Evolutionary conservation across 2,888 invertebrate species (phyloP).

Genomic region (Apeira syringaria): DNA sequence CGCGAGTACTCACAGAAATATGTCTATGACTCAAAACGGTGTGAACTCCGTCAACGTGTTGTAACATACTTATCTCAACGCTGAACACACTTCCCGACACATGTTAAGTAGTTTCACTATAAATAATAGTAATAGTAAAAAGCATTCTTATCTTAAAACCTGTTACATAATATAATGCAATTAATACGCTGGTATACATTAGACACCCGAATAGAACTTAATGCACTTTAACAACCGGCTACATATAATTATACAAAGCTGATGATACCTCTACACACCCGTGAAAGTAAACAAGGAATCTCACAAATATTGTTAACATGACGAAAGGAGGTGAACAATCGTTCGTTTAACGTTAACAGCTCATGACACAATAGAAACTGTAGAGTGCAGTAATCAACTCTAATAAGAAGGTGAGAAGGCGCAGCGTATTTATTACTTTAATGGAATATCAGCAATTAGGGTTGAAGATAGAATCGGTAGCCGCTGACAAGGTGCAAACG

Average conservation of each 20-base stretch:
- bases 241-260: constrained; percentile 53
- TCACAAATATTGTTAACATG: constrained; percentile 58
- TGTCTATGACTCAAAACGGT: constrained; percentile 57
- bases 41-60: constrained; percentile 44
- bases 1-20: constrained; percentile 52
- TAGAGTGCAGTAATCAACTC: constrained; percentile 72
- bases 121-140: constrained; percentile 11
- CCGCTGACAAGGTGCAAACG: constrained; percentile 82
- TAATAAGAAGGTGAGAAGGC: constrained; percentile 77
- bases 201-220: constrained; percentile 37
- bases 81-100: constrained; percentile 20
- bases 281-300: constrained; percentile 61
- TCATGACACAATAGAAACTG: constrained; percentile 72
- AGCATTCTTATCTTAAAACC: constrained; percentile 21
- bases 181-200: constrained; percentile 38
- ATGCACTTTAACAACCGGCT: constrained; percentile 41
- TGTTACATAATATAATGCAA: constrained; percentile 34
- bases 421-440: constrained; percentile 77
- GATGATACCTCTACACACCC: constrained; percentile 49
- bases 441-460: constrained; percentile 82
- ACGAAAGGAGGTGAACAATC: constrained; percentile 55
- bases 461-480: constrained; percentile 74
- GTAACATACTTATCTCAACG: constrained; percentile 31
- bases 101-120: constrained; percentile 14
- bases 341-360: constrained; percentile 68